Conservation (phyloP, 2,113 vertebrate genomes). For the Gadus chalcogrammus region DNA sequence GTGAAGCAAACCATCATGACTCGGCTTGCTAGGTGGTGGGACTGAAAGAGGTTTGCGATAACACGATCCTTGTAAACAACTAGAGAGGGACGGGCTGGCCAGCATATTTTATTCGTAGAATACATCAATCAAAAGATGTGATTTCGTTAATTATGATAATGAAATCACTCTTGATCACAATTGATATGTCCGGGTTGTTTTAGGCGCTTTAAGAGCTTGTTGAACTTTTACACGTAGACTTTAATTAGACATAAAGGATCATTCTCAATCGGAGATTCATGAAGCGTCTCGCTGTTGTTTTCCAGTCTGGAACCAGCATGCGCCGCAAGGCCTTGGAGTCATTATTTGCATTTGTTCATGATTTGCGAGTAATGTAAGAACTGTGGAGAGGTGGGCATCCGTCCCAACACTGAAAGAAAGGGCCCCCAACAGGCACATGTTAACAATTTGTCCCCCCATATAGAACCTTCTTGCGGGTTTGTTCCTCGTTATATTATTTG, state of each 20-base stretch:
- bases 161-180: too few relatives aligned
- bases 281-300: background rate
- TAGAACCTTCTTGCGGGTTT: conserved; percentile 65
- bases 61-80: too few relatives aligned
- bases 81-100: too few relatives aligned
- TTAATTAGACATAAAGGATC: conserved; percentile 21
- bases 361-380: conserved; percentile 50
- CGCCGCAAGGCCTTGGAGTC: conserved; percentile 40
- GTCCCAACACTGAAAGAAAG: conserved; percentile 40
- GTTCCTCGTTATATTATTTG: conserved; percentile 69
- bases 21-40: too few relatives aligned
- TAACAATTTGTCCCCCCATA: conserved; percentile 67
- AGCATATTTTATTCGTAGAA: too few relatives aligned
- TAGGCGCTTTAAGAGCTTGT: too few relatives aligned
- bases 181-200: too few relatives aligned
- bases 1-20: too few relatives aligned
- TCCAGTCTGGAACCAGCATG: conserved; percentile 7
- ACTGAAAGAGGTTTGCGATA: too few relatives aligned
- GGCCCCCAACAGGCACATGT: conserved; percentile 63
- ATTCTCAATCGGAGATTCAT: conserved; percentile 17
- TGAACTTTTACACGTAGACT: too few relatives aligned
- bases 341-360: conserved; percentile 56
- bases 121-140: too few relatives aligned
- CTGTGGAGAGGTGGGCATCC: conserved; percentile 25
- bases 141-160: too few relatives aligned